Evolutionary conservation across 2,797 vertebrate genomes (phyloP).

Genomic region (Cryptoblepharus egeriae): DNA sequence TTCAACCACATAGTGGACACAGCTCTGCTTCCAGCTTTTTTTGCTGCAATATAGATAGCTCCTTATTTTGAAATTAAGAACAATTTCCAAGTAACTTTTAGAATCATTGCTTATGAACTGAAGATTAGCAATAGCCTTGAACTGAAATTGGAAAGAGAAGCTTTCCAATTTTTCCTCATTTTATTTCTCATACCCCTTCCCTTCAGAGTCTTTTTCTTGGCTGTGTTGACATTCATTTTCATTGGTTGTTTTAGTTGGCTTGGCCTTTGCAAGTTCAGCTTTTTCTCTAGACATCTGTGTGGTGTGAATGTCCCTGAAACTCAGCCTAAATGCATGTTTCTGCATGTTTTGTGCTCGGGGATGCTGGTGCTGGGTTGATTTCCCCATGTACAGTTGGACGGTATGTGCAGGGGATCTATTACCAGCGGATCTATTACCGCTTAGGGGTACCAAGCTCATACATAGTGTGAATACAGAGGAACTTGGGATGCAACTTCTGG

Average conservation of each 20-base stretch:
- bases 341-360: background rate
- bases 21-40: background rate
- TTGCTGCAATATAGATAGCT: background rate
- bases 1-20: background rate
- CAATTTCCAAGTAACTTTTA: background rate
- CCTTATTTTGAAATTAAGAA: background rate
- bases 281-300: background rate
- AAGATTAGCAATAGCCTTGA: no score
- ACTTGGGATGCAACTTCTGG: no score
- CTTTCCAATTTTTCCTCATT: background rate
- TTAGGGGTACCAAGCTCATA: no score
- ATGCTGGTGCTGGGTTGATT: background rate
- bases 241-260: constrained; percentile 20
- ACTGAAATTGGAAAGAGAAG: constrained; percentile 1
- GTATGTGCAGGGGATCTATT: no score
- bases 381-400: background rate
- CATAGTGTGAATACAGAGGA: no score
- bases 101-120: background rate
- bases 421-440: no score
- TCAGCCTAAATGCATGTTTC: background rate
- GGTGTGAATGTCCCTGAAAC: background rate
- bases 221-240: background rate
- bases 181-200: background rate
- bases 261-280: constrained; percentile 1
- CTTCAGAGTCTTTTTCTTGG: constrained; percentile 27